phyloP scores from a whole-genome alignment of 2,888 invertebrate genomes.

The Caenorhabditis panamensis region DNA sequence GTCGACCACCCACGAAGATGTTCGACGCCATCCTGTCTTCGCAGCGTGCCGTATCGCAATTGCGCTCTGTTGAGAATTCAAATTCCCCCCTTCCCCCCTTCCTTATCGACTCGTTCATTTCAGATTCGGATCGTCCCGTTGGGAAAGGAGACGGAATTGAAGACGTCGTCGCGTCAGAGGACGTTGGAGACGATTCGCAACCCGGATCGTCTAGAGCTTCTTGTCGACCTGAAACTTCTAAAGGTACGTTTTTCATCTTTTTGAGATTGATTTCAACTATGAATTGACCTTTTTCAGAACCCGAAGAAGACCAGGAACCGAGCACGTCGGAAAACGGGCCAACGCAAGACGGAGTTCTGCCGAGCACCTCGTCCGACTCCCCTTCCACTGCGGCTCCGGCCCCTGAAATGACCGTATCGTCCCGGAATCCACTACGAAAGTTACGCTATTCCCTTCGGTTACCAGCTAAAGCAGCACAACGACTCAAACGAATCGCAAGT shows the following conservation, averaged over 20 bases:
- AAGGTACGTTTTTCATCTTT: not conserved
- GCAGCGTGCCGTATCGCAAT: conserved; percentile 25
- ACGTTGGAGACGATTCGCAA: conserved; percentile 4
- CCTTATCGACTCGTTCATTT: not conserved
- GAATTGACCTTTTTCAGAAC: conserved; percentile 4
- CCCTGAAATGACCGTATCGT: conserved; percentile 41
- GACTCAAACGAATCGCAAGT: conserved; percentile 68
- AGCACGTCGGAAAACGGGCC: conserved; percentile 39
- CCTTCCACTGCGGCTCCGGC: not conserved
- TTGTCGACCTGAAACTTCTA: not conserved
- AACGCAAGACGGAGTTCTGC: conserved; percentile 52
- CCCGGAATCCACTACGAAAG: conserved; percentile 30
- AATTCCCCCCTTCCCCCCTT: not conserved
- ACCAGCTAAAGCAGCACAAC: conserved; percentile 62
- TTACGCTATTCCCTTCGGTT: conserved; percentile 59
- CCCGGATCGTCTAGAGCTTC: conserved; percentile 14
- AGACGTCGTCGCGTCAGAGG: not conserved
- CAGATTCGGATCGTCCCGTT: not conserved
- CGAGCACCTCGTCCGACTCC: conserved; percentile 47
- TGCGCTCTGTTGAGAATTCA: conserved; percentile 32
- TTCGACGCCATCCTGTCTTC: conserved; percentile 9
- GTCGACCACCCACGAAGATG: conserved; percentile 23
- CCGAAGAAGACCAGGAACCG: conserved; percentile 3
- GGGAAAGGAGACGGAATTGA: not conserved
- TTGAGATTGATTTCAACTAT: no score